phyloP scores from a whole-genome alignment of 2,113 vertebrate genomes.

The Ictidomys tridecemlineatus region DNA sequence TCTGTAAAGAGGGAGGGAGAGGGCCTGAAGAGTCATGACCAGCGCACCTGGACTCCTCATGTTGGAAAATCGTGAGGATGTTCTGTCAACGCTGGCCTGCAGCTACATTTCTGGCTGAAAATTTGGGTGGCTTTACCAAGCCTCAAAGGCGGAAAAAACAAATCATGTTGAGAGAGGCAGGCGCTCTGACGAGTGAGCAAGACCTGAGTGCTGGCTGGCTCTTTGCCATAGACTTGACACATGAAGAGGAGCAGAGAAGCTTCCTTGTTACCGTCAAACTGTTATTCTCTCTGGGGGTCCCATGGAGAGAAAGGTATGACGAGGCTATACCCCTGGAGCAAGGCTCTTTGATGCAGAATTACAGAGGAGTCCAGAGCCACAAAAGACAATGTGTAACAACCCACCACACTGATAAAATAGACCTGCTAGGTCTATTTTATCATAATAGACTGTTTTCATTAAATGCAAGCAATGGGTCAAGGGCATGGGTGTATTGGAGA shows the following conservation, averaged over 20 bases:
- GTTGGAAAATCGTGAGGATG: constrained; percentile 45
- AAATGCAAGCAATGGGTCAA: neutral
- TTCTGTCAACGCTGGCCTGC: constrained; percentile 46
- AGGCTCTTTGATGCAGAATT: neutral
- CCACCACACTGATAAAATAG: neutral
- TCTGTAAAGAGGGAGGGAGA: neutral
- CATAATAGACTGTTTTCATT: neutral
- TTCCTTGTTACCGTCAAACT: constrained; percentile 1
- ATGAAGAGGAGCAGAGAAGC: constrained; percentile 62
- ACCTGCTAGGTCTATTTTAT: too few relatives aligned
- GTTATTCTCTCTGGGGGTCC: neutral
- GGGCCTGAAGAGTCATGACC: neutral
- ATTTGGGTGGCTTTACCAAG: constrained; percentile 66
- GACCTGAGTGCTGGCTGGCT: constrained; percentile 36
- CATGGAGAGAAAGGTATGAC: neutral
- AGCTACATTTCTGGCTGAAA: constrained; percentile 69
- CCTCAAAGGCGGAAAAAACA: constrained; percentile 68
- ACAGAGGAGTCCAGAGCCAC: neutral
- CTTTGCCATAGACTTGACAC: neutral
- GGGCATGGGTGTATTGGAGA: neutral
- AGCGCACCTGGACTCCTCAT: constrained; percentile 66
- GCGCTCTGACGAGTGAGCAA: neutral
- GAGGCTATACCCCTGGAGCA: neutral
- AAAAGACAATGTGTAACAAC: neutral
- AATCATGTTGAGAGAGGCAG: constrained; percentile 56